Base-by-base conservation (phyloP, 2,797 vertebrate species). In the Dicrostonyx torquatus region DNA sequence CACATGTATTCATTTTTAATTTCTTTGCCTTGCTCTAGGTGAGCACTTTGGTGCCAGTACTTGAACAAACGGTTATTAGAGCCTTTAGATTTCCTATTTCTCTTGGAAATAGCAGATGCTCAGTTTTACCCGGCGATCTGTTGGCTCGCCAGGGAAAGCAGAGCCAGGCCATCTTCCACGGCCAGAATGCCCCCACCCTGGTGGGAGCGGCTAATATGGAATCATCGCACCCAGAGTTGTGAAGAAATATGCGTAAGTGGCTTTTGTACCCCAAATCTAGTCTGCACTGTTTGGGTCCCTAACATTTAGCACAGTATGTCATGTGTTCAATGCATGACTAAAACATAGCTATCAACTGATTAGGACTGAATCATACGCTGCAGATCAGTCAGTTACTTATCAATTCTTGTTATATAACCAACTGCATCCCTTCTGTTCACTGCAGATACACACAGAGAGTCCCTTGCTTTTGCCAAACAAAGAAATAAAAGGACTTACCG, bases 361-460 rank as follows among this genome's bases (percentile, higher is more conserved):
- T 40, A 34, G 20, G 3, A 82, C 2, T 72, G 84, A 31, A 82
- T 62, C 50, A 37, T 37, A 29, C 68, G 6, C 29, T 58, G 5
- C 53, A 29, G 58, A 83, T 62, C 75, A 66, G 5, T 90, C 9
- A 94, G 78, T 79, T 55, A 34, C 78, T 53, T 20, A 70, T 14
- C 31, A 55, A 64, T 83, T 94, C 91, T 92, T 37, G 8, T 82
- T 94, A 58, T 64, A 7, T 78, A 75, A 85, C 31, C 43, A 73
- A 40, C 14, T n/a, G 4, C 5, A 24, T 17, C 4, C 18, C 5
- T 24, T 11, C 34, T n/a, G 3, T 8, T n/a, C n/a, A 50, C 2
- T 7, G 8, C 1, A 6, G 34, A 34, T 1, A 22, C 31, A n/a
- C 5, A 26, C 20, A 55, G 0, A 15, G 37, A 43, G 14, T 6